Percentiles rank a stretch among this genome's conserved stretches.
Evolutionary conservation across 2,797 vertebrate genomes (phyloP).

Genomic region (Esox masquinongy): DNA sequence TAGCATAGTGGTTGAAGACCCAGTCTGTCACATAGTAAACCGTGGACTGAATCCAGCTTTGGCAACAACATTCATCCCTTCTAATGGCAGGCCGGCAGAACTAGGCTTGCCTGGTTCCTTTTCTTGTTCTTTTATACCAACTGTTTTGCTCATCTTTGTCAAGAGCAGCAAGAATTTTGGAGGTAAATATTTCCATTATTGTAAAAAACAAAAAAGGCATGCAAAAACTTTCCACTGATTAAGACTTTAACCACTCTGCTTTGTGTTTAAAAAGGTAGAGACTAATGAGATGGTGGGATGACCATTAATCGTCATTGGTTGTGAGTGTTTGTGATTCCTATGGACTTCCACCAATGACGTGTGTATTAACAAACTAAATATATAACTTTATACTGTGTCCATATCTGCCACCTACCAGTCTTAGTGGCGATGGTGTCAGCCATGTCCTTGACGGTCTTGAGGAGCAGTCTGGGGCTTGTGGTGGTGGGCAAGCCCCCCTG

Average conservation of each 20-base stretch:
- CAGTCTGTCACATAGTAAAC: no score
- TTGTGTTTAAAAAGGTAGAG: neutral
- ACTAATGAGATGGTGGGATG: neutral
- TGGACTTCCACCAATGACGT: neutral
- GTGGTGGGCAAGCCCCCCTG: conserved; percentile 81
- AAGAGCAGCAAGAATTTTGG: no score
- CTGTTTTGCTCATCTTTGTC: no score
- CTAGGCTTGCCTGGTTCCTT: no score
- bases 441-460: conserved; percentile 87
- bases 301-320: neutral
- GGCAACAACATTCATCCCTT: no score
- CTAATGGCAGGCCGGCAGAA: no score
- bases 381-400: no score
- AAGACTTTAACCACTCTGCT: neutral
- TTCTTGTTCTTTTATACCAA: no score
- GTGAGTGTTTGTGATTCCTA: neutral
- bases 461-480: conserved; percentile 82
- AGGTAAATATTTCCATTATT: neutral
- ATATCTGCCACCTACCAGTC: conserved; percentile 59
- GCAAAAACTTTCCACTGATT: neutral
- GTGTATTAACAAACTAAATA: neutral
- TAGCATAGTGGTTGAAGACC: no score
- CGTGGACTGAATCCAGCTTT: no score
- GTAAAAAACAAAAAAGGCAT: neutral
- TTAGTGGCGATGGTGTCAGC: conserved; percentile 73